Conservation (phyloP, 35 echinoderm and acorn worm genomes). For the Strongylocentrotus purpuratus region DNA sequence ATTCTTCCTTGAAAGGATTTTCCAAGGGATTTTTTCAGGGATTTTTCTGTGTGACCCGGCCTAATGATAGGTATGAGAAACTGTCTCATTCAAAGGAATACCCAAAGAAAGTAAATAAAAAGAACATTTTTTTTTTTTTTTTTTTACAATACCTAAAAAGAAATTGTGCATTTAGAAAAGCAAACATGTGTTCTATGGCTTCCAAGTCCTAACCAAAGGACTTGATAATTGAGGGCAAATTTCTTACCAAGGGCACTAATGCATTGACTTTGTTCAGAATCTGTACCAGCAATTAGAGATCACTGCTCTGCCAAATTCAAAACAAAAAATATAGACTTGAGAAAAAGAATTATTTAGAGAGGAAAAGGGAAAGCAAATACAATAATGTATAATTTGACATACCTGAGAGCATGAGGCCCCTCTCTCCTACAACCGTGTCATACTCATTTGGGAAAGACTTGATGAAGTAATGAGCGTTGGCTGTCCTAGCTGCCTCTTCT, state of each 20-base stretch:
- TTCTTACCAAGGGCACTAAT: no score
- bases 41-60: no score
- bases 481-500: constrained; percentile 71
- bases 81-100: no score
- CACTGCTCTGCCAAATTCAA: neutral
- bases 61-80: no score
- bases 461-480: constrained; percentile 86
- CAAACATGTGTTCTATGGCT: no score
- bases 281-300: neutral
- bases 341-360: neutral
- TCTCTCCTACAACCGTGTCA: constrained; percentile 89
- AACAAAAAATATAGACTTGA: neutral
- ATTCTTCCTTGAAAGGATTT: no score
- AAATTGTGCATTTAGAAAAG: no score
- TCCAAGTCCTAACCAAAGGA: no score
- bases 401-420: constrained; percentile 94
- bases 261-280: neutral
- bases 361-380: neutral
- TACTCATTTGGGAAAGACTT: constrained; percentile 71
- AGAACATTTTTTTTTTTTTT: no score
- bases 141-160: no score
- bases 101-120: no score
- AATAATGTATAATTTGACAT: neutral
- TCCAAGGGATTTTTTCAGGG: no score
- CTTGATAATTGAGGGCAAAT: neutral